Evolutionary conservation across 2,113 vertebrate species (phyloP).

Genomic region (Dromaius novaehollandiae): DNA sequence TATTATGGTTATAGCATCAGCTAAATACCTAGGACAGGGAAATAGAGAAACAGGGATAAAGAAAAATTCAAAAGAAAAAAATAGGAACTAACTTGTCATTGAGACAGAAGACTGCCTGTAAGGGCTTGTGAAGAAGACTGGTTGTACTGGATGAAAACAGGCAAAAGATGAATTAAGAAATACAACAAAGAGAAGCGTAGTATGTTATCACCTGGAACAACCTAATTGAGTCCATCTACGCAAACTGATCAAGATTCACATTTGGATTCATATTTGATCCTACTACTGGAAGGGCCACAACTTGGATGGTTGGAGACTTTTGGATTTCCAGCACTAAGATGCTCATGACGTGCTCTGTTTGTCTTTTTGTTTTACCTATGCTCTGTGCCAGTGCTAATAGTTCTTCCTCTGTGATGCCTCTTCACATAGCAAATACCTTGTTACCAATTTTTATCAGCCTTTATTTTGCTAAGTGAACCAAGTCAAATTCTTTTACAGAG

Average conservation of each 20-base stretch:
- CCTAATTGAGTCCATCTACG: background rate
- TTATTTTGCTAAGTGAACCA: background rate
- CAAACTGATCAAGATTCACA: background rate
- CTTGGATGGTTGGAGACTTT: background rate
- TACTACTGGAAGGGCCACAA: background rate
- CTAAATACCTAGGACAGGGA: background rate
- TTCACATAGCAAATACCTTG: background rate
- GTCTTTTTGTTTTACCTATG: background rate
- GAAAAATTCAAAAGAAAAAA: background rate
- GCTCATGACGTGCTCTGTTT: background rate
- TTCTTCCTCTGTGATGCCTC: background rate
- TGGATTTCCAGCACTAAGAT: background rate
- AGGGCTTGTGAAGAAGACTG: background rate
- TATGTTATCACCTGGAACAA: too few relatives aligned
- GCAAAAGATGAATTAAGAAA: too few relatives aligned
- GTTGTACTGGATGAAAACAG: too few relatives aligned
- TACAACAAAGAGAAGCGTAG: too few relatives aligned
- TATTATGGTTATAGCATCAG: background rate
- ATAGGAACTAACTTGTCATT: background rate
- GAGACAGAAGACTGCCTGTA: background rate
- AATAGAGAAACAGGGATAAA: background rate
- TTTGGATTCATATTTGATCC: fast-evolving
- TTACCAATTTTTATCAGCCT: background rate
- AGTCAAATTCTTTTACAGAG: background rate
- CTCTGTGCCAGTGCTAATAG: background rate